A percentile compares a stretch with the other conserved stretches of the same genome.
phyloP scores from a whole-genome alignment of 1,140 invertebrate species.

The Cherax quadricarinatus region DNA sequence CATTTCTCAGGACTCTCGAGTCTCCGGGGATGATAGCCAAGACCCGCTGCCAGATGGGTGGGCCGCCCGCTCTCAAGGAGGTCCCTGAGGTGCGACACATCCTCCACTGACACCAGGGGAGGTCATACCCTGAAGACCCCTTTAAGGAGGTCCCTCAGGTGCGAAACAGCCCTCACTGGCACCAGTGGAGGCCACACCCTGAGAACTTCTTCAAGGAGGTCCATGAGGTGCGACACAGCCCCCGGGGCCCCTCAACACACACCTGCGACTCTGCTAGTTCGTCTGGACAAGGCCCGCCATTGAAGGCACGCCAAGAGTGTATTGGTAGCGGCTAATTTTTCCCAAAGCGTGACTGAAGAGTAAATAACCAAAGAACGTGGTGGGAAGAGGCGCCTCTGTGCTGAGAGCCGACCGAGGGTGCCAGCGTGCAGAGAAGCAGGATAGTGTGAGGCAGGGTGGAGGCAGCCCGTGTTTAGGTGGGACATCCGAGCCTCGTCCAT shows the following conservation, averaged over 20 bases:
- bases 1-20: conserved; percentile 5
- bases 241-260: neutral
- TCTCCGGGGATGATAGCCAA: neutral
- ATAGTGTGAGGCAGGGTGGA: neutral
- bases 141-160: neutral
- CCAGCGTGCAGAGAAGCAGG: neutral
- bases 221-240: neutral
- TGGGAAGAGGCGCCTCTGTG: conserved; percentile 9
- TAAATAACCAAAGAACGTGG: conserved; percentile 48
- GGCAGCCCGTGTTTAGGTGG: conserved; percentile 33
- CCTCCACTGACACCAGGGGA: neutral
- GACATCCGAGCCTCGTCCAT: conserved; percentile 31
- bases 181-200: no score
- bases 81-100: neutral
- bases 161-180: no score
- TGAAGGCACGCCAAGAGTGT: conserved; percentile 4
- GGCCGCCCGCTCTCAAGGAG: neutral
- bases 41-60: conserved; percentile 1
- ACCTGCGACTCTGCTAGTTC: neutral
- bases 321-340: conserved; percentile 34
- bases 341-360: conserved; percentile 11
- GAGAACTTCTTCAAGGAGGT: no score
- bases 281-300: conserved; percentile 4
- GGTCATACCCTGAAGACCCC: neutral
- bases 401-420: neutral